Evolutionary conservation across 2,113 vertebrate genomes (phyloP), one percentile per base, ranked within the genome.

Genomic region (Halcyon malimbica): DNA sequence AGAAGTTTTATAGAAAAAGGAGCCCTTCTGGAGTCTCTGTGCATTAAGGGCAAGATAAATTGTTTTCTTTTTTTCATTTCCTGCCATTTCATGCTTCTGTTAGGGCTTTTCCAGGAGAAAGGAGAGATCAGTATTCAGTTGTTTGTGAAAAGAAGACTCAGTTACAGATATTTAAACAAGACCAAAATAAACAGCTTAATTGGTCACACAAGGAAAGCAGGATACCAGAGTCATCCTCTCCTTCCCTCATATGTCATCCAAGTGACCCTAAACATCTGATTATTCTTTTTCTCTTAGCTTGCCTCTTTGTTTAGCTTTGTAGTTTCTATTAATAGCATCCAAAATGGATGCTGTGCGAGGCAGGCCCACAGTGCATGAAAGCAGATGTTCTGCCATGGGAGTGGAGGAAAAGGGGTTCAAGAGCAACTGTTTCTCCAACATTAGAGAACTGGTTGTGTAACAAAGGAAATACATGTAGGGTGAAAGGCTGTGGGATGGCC

Each of bases 31-130:
- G 23, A 29, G 24, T 85, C 24, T 74, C 7, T 56, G 24, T 79
- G 29, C 60, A 29, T 77, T 68, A 87, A 69, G 46, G 29, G 23
- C 84, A 87, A 80, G 53, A 87, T 93, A 78, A 96, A 96, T 35
- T 62, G 51, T 90, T 96, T 93, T 90, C 14, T 79, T 91, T 93
- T 65, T 69, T 96, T 91, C 9, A 76, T 90, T 95, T 95, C 84
- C 93, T 96, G 75, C 44, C 35, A 67, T 79, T 90, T 87, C 39
- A 39, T 62, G 75, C 51, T 89, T 95, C 87, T 3, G 2, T 90
- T 46, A 62, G 41, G 44, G 80, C 57, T 88, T 86, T 88, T 84
- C 64, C 65, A 82, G 87, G 75, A 87, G 84, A 82, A 86, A 75
- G 56, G 62, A 82, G 71, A 95, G 39, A 78, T 87, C 75, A 68